Evolutionary conservation across 2,113 vertebrate species (phyloP).

Genomic region (Cephalophus harveyi): DNA sequence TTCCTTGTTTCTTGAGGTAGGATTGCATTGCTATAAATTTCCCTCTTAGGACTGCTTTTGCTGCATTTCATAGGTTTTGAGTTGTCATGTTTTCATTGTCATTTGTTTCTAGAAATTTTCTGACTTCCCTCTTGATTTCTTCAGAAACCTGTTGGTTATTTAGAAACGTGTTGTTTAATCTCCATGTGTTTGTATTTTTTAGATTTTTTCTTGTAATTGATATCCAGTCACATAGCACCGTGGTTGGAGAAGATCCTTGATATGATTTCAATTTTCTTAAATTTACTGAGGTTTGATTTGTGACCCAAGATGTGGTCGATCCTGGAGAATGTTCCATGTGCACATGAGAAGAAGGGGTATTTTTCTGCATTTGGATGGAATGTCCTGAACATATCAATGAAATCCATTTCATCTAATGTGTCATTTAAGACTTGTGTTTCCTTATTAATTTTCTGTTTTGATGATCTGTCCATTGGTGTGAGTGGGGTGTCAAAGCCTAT

Average conservation of each 20-base stretch:
- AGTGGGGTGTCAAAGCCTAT: background rate
- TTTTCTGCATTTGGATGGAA: background rate
- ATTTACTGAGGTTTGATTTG: background rate
- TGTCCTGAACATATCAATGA: background rate
- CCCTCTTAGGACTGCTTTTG: background rate
- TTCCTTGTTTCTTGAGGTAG: background rate
- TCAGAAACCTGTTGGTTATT: background rate
- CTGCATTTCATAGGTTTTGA: background rate
- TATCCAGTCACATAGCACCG: accelerated
- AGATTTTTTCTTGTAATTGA: background rate
- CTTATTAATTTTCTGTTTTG: background rate
- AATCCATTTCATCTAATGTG: background rate
- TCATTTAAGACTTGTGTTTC: background rate
- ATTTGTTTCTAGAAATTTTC: background rate
- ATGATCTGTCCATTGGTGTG: background rate
- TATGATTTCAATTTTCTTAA: background rate
- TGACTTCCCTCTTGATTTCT: background rate
- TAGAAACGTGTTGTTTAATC: background rate
- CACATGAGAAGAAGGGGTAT: background rate
- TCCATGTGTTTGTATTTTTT: background rate
- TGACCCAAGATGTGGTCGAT: background rate
- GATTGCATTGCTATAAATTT: background rate
- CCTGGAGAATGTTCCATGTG: background rate
- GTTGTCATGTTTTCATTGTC: background rate
- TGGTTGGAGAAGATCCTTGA: background rate